Evolutionary conservation across 2,113 vertebrate species (phyloP), one percentile per base, ranked within the genome.

Genomic region (Osmerus eperlanus): DNA sequence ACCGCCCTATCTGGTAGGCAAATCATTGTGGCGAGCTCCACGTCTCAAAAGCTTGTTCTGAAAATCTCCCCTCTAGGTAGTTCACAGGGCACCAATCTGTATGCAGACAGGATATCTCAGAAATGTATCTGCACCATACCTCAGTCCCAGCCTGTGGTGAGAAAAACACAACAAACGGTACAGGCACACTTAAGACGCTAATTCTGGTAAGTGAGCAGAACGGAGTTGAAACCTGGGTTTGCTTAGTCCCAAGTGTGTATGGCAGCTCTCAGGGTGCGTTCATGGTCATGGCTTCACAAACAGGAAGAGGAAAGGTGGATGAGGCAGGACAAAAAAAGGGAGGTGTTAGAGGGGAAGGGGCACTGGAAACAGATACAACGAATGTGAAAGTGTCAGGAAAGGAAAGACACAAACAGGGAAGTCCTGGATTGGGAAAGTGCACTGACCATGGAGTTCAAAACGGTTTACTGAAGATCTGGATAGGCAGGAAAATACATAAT

Each of bases 131-230:
- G 18, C 13, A 15, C 16, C 60, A 29, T 23, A 32, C 62, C 14
- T 64, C 62, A 32, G 69, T 70, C 28, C 62, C 81, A 83, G 76
- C 78, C 75, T 81, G 77, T 21, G 13, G 81, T 83, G 82, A 87
- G 84, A 73, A 83, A 86, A 78, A 87, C 71, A 79, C 82, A 85
- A 78, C 72, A 86, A 67, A 63, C 0, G 60, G 72, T 77, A 81
- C 79, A 65, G 81, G 74, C 70, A 53, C 9, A 52, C 25, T n/a
- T 56, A n/a, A 15, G 54, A 71, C 80, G 32, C 83, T 86, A 86
- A 80, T 90, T 90, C 87, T 89, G 87, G 87, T 90, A 90, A 90
- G 80, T n/a, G 12, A 55, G 78, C 52, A 71, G 68, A 47, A 47
- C 1, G 9, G 41, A 47, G 41, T 11, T 47, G 41, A 47, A 47